Percentiles rank a stretch among this genome's conserved stretches.
Evolutionary conservation across 2,888 invertebrate species (phyloP).

Genomic region (Coremacera marginata): DNA sequence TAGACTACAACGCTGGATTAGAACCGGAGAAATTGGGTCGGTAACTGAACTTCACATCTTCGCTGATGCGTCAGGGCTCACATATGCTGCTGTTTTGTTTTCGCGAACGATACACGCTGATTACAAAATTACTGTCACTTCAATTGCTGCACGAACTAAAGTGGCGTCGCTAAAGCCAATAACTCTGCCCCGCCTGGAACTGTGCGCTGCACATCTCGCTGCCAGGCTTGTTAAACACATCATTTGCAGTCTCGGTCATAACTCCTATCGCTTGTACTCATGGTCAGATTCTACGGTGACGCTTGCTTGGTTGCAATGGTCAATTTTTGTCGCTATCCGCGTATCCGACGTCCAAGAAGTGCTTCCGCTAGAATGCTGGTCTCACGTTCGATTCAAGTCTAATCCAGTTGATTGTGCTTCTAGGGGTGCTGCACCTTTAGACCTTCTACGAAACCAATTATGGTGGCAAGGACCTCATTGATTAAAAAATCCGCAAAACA

Average conservation of each 20-base stretch:
- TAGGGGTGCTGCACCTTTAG: not conserved
- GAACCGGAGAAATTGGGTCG: not conserved
- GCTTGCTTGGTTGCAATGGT: conserved; percentile 21
- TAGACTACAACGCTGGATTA: not conserved
- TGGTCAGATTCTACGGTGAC: conserved; percentile 33
- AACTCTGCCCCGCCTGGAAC: not conserved
- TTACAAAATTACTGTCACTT: too few relatives aligned
- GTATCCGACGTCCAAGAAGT: conserved; percentile 23
- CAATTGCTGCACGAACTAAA: too few relatives aligned
- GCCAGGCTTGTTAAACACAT: too few relatives aligned
- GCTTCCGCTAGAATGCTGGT: conserved; percentile 8
- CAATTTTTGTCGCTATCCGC: conserved; percentile 11
- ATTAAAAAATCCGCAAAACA: not conserved
- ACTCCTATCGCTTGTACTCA: not conserved
- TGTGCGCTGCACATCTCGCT: not conserved
- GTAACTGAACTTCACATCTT: too few relatives aligned
- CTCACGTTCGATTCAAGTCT: conserved; percentile 12
- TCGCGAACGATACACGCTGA: too few relatives aligned
- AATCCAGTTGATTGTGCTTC: conserved; percentile 31
- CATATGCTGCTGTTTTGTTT: too few relatives aligned
- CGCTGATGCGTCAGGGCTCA: too few relatives aligned
- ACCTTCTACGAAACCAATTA: not conserved
- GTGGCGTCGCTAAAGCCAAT: too few relatives aligned
- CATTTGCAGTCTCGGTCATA: not conserved
- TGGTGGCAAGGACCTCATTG: conserved; percentile 17